These are phyloP conservation scores for Rallus limicola DNA, from an alignment of 2,113 vertebrate species.

Conservation along the genomic window DNA sequence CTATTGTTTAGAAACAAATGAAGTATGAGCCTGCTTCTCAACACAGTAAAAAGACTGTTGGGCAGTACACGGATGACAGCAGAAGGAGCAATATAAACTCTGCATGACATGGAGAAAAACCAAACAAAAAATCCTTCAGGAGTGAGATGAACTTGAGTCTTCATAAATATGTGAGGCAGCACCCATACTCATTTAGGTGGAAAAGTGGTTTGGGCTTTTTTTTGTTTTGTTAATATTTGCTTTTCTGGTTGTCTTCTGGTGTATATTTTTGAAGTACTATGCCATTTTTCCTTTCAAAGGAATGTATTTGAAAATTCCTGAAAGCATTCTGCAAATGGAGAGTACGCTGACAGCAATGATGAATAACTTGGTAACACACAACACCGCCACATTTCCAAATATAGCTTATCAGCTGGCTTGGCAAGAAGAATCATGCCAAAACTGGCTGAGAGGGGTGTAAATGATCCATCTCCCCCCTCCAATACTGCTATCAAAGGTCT, in stretches of 20 bases:
- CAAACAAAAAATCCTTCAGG: background rate
- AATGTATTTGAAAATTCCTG: background rate
- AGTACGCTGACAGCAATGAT: slow-evolving; percentile 17
- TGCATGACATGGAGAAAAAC: background rate
- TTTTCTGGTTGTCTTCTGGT: background rate
- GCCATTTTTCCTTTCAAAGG: background rate
- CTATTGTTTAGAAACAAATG: background rate
- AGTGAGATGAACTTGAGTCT: background rate
- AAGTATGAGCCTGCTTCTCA: background rate
- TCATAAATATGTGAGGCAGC: background rate
- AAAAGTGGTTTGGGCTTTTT: background rate
- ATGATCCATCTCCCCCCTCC: background rate
- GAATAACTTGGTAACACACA: slow-evolving; percentile 23
- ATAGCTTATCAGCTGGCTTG: slow-evolving; percentile 39
- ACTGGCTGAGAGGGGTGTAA: background rate
- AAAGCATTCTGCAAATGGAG: slow-evolving; percentile 16
- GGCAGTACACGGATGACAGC: background rate
- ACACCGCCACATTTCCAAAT: slow-evolving; percentile 54
- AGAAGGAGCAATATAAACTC: background rate
- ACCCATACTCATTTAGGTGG: background rate
- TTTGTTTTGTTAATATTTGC: background rate
- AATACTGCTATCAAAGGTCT: background rate
- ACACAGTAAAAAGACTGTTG: background rate
- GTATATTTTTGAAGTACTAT: background rate
- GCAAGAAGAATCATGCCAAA: slow-evolving; percentile 24